A percentile compares a stretch with the other conserved stretches of the same genome.
Conservation (phyloP, 1,140 invertebrate species). For the Ylistrum balloti region DNA sequence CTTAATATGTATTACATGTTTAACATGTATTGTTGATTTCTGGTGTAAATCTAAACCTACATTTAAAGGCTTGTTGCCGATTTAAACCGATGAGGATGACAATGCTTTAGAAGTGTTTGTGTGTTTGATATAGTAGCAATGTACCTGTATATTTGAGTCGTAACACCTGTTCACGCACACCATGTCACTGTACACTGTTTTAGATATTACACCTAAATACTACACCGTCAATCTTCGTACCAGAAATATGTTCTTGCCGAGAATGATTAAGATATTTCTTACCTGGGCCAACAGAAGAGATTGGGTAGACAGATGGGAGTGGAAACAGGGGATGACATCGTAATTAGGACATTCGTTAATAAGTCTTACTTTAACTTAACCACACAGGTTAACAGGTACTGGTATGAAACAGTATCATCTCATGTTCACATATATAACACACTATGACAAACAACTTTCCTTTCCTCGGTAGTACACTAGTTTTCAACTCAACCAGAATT, state of each 20-base stretch:
- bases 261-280: not conserved
- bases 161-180: not conserved
- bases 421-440: too few relatives aligned
- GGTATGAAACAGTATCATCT: too few relatives aligned
- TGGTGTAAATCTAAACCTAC: too few relatives aligned
- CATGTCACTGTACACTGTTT: not conserved
- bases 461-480: too few relatives aligned
- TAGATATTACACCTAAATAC: slow-evolving; percentile 12
- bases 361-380: not conserved
- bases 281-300: not conserved
- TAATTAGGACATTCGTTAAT: slow-evolving; percentile 6
- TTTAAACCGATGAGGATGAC: not conserved
- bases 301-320: slow-evolving; percentile 22
- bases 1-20: too few relatives aligned
- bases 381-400: not conserved
- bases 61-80: too few relatives aligned
- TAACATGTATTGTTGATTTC: too few relatives aligned
- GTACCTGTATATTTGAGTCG: not conserved
- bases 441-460: too few relatives aligned
- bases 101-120: not conserved
- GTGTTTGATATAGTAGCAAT: not conserved
- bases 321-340: not conserved
- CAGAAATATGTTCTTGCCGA: not conserved
- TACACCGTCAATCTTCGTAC: not conserved
- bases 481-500: too few relatives aligned